Evolutionary conservation across 2,113 vertebrate genomes (phyloP).

Genomic region (Ranitomeya variabilis): DNA sequence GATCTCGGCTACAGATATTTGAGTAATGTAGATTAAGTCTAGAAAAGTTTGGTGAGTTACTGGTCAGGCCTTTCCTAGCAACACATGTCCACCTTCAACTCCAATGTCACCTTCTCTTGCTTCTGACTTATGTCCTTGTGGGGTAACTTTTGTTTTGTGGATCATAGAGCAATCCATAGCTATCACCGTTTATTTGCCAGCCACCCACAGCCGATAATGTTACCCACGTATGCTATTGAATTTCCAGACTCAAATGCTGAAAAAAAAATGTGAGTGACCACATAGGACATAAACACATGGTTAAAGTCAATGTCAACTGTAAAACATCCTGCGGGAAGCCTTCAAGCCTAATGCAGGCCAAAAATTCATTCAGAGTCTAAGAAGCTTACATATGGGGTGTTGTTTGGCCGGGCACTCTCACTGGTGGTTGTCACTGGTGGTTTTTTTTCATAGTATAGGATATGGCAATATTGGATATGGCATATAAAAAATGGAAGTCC

Average conservation of each 20-base stretch:
- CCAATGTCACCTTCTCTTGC: not conserved
- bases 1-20: not conserved
- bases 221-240: constrained; percentile 10
- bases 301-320: not conserved
- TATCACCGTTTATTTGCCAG: not conserved
- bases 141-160: constrained; percentile 25
- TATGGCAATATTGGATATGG: too few relatives aligned
- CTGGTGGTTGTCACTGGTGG: too few relatives aligned
- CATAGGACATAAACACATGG: not conserved
- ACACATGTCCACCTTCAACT: constrained; percentile 24
- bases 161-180: constrained; percentile 22
- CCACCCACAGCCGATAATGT: not conserved
- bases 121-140: constrained; percentile 20
- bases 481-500: too few relatives aligned
- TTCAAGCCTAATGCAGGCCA: not conserved
- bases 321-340: not conserved
- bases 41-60: not conserved
- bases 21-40: not conserved
- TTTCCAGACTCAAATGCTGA: constrained; percentile 9
- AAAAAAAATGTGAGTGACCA: not conserved
- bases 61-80: constrained; percentile 18
- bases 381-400: too few relatives aligned
- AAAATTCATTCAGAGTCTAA: not conserved
- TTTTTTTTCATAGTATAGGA: too few relatives aligned
- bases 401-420: too few relatives aligned